A percentile compares a stretch with the other conserved stretches of the same genome.
phyloP scores from a whole-genome alignment of 1,140 invertebrate species.

The Pristionchus pacificus region DNA sequence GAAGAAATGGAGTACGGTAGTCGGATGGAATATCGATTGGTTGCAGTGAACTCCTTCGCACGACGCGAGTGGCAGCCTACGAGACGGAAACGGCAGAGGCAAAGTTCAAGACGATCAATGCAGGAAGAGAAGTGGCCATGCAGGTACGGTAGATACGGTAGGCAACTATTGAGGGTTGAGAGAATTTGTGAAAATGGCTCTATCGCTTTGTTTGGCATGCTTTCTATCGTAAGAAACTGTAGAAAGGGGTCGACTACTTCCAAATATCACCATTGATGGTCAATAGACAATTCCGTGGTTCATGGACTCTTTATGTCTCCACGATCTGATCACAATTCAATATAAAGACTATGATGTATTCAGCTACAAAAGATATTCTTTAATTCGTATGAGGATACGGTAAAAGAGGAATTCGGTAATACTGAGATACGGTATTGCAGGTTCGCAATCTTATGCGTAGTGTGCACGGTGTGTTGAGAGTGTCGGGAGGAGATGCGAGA shows the following conservation, averaged over 20 bases:
- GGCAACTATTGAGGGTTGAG: neutral
- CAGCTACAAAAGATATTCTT: no score
- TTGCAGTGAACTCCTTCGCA: slow-evolving; percentile 78
- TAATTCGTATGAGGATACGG: no score
- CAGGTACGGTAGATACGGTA: slow-evolving; percentile 58
- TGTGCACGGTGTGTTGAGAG: neutral
- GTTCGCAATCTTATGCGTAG: neutral
- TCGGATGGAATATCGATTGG: neutral
- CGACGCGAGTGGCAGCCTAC: slow-evolving; percentile 73
- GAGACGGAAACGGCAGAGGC: slow-evolving; percentile 79
- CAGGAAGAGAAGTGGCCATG: slow-evolving; percentile 76
- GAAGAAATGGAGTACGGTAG: neutral
- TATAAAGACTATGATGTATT: no score
- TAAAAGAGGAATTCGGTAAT: no score
- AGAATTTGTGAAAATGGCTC: neutral
- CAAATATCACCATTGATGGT: no score
- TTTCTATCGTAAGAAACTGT: no score
- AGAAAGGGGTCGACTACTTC: no score
- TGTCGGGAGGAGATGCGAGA: slow-evolving; percentile 1
- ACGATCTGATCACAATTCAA: no score
- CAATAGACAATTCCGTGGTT: no score
- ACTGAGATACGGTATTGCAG: neutral
- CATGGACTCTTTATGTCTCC: no score
- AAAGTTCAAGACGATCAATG: slow-evolving; percentile 71
- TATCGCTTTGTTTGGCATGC: no score